Evolutionary conservation across 2,888 invertebrate species (phyloP).

Genomic region (Lycocerus yunnanus): DNA sequence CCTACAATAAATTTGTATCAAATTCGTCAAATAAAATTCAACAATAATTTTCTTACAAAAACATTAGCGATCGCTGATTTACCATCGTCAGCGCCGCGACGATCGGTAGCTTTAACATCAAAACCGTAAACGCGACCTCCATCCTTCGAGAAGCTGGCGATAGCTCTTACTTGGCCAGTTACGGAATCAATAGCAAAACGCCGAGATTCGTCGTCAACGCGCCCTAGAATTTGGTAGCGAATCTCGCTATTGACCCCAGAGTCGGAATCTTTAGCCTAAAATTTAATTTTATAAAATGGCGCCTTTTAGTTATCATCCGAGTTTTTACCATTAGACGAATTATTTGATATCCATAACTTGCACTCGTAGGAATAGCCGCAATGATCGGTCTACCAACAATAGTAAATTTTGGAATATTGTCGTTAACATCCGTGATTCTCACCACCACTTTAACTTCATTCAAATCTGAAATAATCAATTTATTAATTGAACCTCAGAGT

Average conservation of each 20-base stretch:
- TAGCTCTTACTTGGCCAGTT: constrained; percentile 75
- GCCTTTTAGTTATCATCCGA: neutral
- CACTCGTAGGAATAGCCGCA: constrained; percentile 80
- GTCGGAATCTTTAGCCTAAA: constrained; percentile 77
- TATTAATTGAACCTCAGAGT: neutral
- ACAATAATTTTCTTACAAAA: constrained; percentile 65
- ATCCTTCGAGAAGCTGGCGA: constrained; percentile 69
- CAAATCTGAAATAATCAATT: constrained; percentile 47
- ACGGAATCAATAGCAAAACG: constrained; percentile 79
- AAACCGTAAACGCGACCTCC: constrained; percentile 82
- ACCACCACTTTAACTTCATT: constrained; percentile 83
- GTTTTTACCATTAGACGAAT: constrained; percentile 68
- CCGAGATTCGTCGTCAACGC: constrained; percentile 69
- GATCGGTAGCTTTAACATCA: constrained; percentile 86
- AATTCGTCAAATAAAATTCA: neutral
- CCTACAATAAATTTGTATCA: constrained; percentile 56
- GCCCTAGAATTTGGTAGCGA: constrained; percentile 74
- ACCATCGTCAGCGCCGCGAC: constrained; percentile 79
- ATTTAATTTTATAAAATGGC: neutral
- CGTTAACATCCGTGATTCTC: constrained; percentile 79
- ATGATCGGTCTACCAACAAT: constrained; percentile 78
- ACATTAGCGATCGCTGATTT: constrained; percentile 84
- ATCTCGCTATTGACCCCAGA: constrained; percentile 77
- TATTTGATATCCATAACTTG: constrained; percentile 81
- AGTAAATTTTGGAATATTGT: constrained; percentile 79